Conservation (phyloP, 2,113 vertebrate genomes). For the Nyctereutes procyonoides region DNA sequence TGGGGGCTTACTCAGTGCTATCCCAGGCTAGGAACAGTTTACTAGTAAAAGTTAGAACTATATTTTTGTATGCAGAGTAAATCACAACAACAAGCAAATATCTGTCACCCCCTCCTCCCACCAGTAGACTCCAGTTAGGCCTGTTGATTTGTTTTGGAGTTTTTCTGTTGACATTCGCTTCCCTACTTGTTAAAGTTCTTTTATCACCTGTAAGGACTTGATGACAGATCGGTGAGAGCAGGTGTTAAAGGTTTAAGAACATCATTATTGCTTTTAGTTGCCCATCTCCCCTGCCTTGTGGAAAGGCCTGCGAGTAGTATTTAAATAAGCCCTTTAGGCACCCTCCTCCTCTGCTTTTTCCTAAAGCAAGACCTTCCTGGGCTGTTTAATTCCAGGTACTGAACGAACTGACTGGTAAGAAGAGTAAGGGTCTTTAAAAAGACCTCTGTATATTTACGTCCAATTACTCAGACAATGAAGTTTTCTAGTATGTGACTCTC, state of each 20-base stretch:
- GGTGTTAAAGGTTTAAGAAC: conserved; percentile 42
- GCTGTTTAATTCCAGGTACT: not conserved
- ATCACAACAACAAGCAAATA: not conserved
- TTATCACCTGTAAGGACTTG: conserved; percentile 44
- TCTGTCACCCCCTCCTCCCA: not conserved
- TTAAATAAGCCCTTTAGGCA: not conserved
- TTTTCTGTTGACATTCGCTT: conserved; percentile 32
- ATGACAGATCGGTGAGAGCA: conserved; percentile 17
- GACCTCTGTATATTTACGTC: not conserved
- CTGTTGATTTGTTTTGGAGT: not conserved
- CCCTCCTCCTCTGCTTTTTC: not conserved
- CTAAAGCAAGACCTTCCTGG: not conserved
- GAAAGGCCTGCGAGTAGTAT: not conserved
- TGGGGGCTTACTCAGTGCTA: not conserved
- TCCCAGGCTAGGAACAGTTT: not conserved
- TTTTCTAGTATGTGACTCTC: not conserved
- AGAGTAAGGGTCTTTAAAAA: conserved; percentile 23
- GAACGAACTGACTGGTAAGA: not conserved
- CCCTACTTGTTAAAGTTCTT: not conserved
- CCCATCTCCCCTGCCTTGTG: not conserved
- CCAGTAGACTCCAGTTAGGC: not conserved
- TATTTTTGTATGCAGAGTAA: conserved; percentile 14
- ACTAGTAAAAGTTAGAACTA: not conserved
- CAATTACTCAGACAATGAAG: not conserved
- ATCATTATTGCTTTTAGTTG: conserved; percentile 33